Evolutionary conservation across 2,797 vertebrate genomes (phyloP), one percentile per base, ranked within the genome.

Genomic region (Lagorchestes hirsutus): DNA sequence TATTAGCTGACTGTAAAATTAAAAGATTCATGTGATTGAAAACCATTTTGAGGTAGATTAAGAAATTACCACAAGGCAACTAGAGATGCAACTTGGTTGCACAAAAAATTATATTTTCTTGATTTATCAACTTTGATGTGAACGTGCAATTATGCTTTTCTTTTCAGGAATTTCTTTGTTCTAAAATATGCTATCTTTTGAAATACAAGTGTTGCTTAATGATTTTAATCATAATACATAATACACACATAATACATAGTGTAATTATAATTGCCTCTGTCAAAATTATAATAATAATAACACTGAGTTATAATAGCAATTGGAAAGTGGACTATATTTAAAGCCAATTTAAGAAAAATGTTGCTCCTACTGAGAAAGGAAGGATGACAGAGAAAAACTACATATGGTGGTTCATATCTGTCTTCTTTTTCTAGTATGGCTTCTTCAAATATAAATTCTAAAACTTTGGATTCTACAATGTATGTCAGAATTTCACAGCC

Each of bases 121-220:
- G 93, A 90, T 91, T 54, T 57, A 91, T 1, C 50, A 22, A 0
- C 40, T 96, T 96, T 95, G 0, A 28, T 46, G 0, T 92, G 11
- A 92, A 56, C 97, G 92, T 59, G 0, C 28, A 91, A 50, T 91
- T 93, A 74, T 28, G 24, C 0, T 50, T 96, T 93, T 90, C 50
- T 24, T 62, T 95, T 96, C 29, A 96, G 34, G 54, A 94, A 55
- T 93, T 2, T 5, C 40, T 91, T 92, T 93, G 5, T 90, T 94
- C 2, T 52, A 58, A 24, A 54, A 13, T 93, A n/a, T 90, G 91
- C 94, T 94, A 18, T 11, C 74, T 96, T 94, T 91, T 4, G 50
- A 93, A 93, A 46, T 34, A 91, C 18, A 91, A 87, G 24, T 91
- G 90, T 95, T 93, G 28, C 52, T 90, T 31, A 94, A 54, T 55